These are phyloP conservation scores for Acanthis flammea DNA, from an alignment of 2,797 vertebrate genomes.

Conservation along the genomic window DNA sequence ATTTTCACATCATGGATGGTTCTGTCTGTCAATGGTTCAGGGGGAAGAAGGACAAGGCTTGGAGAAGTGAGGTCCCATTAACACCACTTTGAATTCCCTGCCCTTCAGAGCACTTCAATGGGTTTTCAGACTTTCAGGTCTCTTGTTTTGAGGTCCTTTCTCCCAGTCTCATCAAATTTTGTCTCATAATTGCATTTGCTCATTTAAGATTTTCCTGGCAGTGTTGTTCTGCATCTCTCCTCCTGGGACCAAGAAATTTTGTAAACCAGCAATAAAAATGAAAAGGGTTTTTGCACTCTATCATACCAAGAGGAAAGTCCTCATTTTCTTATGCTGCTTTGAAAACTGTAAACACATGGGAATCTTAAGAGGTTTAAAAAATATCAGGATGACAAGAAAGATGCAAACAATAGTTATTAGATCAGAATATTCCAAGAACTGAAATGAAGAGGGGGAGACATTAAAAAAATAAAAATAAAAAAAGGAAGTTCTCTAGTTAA, in stretches of 20 bases:
- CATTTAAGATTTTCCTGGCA: background rate
- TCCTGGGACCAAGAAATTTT: background rate
- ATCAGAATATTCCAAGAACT: background rate
- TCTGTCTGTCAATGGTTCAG: background rate
- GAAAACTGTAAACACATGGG: background rate
- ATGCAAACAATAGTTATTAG: background rate
- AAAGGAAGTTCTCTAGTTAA: background rate
- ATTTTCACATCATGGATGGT: background rate
- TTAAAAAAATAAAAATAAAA: background rate
- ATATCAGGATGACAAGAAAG: background rate
- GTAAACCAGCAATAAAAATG: background rate
- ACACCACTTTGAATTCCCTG: background rate
- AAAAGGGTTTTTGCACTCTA: background rate
- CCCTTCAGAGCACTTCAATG: background rate
- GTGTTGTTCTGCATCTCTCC: background rate
- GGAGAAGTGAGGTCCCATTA: background rate
- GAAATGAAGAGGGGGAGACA: fast-evolving
- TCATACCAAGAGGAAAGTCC: background rate
- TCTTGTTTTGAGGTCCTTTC: background rate
- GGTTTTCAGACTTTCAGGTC: background rate
- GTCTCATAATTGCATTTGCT: background rate
- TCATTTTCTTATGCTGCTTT: background rate
- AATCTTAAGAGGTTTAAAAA: background rate
- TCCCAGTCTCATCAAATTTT: background rate
- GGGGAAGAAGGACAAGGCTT: background rate